Evolutionary conservation across 2,888 invertebrate genomes (phyloP).

Genomic region (Gisinianus flammeolus): DNA sequence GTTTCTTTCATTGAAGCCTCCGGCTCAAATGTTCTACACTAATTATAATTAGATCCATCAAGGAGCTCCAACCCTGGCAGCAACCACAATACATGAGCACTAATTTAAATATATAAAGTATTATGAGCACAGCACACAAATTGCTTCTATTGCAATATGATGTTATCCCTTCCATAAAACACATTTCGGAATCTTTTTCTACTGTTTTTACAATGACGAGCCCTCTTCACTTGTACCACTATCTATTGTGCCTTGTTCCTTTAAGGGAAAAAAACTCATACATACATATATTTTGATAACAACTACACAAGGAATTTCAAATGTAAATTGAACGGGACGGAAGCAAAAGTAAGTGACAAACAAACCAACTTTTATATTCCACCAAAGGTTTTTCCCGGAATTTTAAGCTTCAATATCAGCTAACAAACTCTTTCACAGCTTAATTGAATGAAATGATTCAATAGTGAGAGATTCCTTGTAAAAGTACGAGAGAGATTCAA

Average conservation of each 20-base stretch:
- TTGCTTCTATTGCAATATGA: too few species aligned
- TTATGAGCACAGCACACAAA: constrained; percentile 1
- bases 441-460: constrained; percentile 30
- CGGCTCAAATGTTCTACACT: constrained; percentile 36
- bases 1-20: constrained; percentile 22
- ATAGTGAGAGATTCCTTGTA: constrained; percentile 18
- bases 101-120: constrained; percentile 16
- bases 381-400: constrained; percentile 41
- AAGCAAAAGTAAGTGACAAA: not conserved
- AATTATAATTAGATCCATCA: constrained; percentile 47
- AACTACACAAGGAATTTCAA: too few species aligned
- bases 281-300: too few species aligned
- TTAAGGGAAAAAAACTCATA: too few species aligned
- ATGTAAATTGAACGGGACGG: not conserved
- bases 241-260: not conserved
- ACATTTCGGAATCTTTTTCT: constrained; percentile 4
- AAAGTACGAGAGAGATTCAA: constrained; percentile 7
- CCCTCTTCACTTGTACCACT: too few species aligned
- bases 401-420: constrained; percentile 32
- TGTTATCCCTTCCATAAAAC: too few species aligned
- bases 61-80: constrained; percentile 2
- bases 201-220: not conserved
- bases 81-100: not conserved
- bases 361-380: not conserved
- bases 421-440: constrained; percentile 27